A percentile compares a stretch with the other conserved stretches of the same genome.
These are phyloP conservation scores for Suillia variegata DNA, from an alignment of 2,888 invertebrate species.

Conservation along the genomic window DNA sequence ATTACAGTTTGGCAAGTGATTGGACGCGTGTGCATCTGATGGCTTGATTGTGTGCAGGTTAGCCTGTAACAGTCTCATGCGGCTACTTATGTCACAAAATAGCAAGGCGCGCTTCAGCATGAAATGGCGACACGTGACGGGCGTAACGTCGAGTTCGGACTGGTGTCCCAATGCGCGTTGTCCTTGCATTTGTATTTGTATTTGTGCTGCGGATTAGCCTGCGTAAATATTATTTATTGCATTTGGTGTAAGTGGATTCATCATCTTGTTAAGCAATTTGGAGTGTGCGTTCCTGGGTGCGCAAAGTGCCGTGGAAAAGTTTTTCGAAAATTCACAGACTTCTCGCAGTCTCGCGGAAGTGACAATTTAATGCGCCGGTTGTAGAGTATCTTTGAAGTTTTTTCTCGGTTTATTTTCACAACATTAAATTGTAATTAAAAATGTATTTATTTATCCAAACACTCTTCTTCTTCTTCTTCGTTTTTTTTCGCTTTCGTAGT, in stretches of 20 bases:
- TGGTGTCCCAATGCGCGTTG: constrained; percentile 13
- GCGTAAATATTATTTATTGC: constrained; percentile 55
- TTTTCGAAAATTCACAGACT: neutral
- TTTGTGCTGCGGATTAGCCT: constrained; percentile 45
- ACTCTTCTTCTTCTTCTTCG: neutral
- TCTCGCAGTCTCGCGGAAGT: no score
- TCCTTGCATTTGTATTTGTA: constrained; percentile 5
- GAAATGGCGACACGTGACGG: constrained; percentile 52
- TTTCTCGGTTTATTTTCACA: constrained; percentile 7
- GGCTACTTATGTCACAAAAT: neutral
- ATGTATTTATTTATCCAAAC: neutral
- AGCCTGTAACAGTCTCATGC: neutral
- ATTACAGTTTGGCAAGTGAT: constrained; percentile 10
- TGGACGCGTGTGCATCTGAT: neutral
- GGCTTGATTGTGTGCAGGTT: neutral
- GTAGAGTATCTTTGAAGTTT: neutral
- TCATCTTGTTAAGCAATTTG: constrained; percentile 49
- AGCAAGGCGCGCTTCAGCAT: constrained; percentile 19
- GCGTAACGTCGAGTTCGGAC: neutral
- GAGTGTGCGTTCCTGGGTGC: neutral
- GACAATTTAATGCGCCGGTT: constrained; percentile 3
- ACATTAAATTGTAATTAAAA: neutral
- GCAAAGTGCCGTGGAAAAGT: neutral
- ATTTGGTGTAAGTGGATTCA: constrained; percentile 45
- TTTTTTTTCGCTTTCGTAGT: neutral